Evolutionary conservation across 2,113 vertebrate species (phyloP).

Genomic region (Bungarus multicinctus): DNA sequence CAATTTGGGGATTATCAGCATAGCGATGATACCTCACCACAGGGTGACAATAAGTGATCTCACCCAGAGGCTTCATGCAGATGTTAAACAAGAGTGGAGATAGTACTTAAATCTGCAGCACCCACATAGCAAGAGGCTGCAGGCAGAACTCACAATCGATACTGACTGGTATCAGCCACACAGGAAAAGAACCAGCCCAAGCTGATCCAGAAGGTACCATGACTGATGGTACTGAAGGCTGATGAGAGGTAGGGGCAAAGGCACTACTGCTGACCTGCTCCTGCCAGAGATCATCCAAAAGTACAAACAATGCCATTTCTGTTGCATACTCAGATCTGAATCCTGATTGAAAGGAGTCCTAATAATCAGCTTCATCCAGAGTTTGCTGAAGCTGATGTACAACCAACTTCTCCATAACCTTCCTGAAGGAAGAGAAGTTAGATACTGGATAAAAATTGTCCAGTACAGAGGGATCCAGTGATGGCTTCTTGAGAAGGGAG

Average conservation of each 20-base stretch:
- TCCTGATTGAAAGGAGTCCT: neutral
- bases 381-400: neutral
- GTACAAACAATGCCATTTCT: neutral
- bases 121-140: neutral
- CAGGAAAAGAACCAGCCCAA: neutral
- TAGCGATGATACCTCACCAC: neutral
- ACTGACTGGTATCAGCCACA: neutral
- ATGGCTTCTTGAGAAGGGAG: neutral
- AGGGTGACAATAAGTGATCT: neutral
- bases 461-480: neutral
- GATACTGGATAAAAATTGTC: neutral
- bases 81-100: neutral
- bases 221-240: neutral
- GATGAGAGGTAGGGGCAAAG: neutral
- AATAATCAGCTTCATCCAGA: neutral
- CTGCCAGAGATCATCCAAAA: neutral
- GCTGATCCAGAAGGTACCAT: neutral
- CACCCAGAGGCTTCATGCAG: neutral
- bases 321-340: neutral
- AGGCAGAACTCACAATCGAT: neutral
- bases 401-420: neutral
- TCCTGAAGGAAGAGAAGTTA: neutral
- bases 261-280: neutral
- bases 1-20: neutral
- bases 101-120: neutral